Base-by-base conservation (phyloP, 2,113 vertebrate species). In the Crotalus helleri region DNA sequence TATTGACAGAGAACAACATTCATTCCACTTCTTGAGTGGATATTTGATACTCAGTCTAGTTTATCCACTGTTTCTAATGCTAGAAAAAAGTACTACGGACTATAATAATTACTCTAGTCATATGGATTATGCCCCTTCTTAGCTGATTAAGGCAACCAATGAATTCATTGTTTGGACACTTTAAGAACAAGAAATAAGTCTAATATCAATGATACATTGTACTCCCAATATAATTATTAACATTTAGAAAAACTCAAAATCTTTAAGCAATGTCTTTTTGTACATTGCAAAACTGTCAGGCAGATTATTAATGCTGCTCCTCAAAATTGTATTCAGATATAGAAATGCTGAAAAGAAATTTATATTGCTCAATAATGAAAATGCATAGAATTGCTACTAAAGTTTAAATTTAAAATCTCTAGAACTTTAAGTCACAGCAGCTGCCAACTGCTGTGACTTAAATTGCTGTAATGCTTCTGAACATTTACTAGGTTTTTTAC, bases 101-200 rank as follows among this genome's bases (percentile, higher is more conserved):
- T 95, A 92, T 94, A 93, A 93, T 95, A 94, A 92, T 96, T 94
- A 95, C 92, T 96, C 95, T 90, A 89, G 64, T 95, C 94, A 49
- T 91, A 90, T 88, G 91, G 81, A 29, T 29, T 91, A 85, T 94
- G 94, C 93, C 29, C 87, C 88, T 94, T 94, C 94, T 92, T 96
- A 96, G 93, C 64, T 95, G 94, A 92, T 96, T 95, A 95, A 95
- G 91, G 24, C 93, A 90, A 93, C 96, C 95, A 97, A 94, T 29
- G 59, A 93, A 91, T 92, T 69, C 53, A 94, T 94, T 93, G 93
- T 95, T 88, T 90, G 1, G 0, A 54, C 17, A 58, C 85, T 85
- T 92, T 92, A 90, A 93, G 94, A 87, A 81, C 91, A 90, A 86
- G 26, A 85, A 1, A 87, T 87, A 91, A 95, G 92, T 57, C 93